Conservation (phyloP, 2,888 invertebrate species). For the Syrista parreyssii region DNA sequence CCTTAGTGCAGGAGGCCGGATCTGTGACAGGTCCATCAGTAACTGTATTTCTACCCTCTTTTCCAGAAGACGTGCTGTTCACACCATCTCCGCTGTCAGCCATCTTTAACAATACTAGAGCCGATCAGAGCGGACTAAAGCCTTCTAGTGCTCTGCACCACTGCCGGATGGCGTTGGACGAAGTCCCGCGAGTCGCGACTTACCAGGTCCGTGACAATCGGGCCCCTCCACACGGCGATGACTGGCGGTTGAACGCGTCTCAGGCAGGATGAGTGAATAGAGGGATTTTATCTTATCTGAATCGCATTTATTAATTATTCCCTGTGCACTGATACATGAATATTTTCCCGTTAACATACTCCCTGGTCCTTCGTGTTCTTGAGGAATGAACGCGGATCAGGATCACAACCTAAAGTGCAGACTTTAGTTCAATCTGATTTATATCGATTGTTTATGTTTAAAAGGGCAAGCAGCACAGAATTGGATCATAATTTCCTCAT, state of each 20-base stretch:
- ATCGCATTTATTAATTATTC: not conserved
- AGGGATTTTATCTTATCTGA: not conserved
- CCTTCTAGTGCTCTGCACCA: not conserved
- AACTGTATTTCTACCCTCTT: constrained; percentile 65
- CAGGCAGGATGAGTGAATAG: not conserved
- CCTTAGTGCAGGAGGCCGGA: constrained; percentile 76
- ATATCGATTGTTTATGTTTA: not conserved
- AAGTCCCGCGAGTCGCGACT: not conserved
- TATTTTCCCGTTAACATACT: not conserved
- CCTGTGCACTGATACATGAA: not conserved
- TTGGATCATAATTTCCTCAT: not conserved
- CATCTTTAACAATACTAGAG: constrained; percentile 51
- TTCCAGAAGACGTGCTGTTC: constrained; percentile 52
- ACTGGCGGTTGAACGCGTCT: not conserved
- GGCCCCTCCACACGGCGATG: not conserved
- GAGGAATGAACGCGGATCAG: not conserved
- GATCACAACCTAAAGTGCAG: not conserved
- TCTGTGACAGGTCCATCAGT: constrained; percentile 82
- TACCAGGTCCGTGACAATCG: not conserved
- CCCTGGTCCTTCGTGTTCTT: not conserved
- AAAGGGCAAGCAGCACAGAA: not conserved
- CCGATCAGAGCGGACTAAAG: constrained; percentile 35
- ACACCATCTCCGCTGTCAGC: constrained; percentile 59
- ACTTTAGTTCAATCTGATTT: not conserved
- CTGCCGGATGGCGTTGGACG: not conserved